Evolutionary conservation across 2,888 invertebrate genomes (phyloP).

Genomic region (Eledona agricola): DNA sequence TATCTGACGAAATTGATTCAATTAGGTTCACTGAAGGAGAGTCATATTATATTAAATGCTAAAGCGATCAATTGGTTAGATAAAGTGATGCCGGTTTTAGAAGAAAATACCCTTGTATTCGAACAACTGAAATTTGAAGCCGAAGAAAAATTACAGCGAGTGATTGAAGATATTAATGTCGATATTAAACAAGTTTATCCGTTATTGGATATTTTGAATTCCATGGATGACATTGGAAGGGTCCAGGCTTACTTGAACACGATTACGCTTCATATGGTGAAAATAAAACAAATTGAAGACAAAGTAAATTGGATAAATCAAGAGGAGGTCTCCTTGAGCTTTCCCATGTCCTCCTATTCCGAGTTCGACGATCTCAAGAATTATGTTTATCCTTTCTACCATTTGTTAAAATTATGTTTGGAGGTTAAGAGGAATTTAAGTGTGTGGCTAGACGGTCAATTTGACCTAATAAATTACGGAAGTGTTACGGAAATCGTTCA

Average conservation of each 20-base stretch:
- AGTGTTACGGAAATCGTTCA: constrained; percentile 81
- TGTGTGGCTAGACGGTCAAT: constrained; percentile 92
- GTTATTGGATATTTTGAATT: constrained; percentile 79
- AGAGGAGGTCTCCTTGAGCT: constrained; percentile 88
- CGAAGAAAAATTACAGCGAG: constrained; percentile 78
- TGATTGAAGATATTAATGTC: constrained; percentile 74
- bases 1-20: constrained; percentile 76
- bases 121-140: constrained; percentile 84
- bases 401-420: constrained; percentile 71
- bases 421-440: constrained; percentile 82
- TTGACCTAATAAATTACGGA: constrained; percentile 81
- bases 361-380: constrained; percentile 82
- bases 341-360: constrained; percentile 79
- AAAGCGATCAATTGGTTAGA: constrained; percentile 83
- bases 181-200: constrained; percentile 78
- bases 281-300: constrained; percentile 77
- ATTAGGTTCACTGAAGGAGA: constrained; percentile 74
- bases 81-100: constrained; percentile 81
- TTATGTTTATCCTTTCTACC: constrained; percentile 74
- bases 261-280: constrained; percentile 76
- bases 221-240: constrained; percentile 81
- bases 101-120: constrained; percentile 76
- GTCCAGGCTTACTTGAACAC: constrained; percentile 81
- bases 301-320: constrained; percentile 86
- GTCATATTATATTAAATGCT: constrained; percentile 80